These are phyloP conservation scores for Pyralis farinalis DNA, from an alignment of 2,888 invertebrate genomes.

Conservation along the genomic window DNA sequence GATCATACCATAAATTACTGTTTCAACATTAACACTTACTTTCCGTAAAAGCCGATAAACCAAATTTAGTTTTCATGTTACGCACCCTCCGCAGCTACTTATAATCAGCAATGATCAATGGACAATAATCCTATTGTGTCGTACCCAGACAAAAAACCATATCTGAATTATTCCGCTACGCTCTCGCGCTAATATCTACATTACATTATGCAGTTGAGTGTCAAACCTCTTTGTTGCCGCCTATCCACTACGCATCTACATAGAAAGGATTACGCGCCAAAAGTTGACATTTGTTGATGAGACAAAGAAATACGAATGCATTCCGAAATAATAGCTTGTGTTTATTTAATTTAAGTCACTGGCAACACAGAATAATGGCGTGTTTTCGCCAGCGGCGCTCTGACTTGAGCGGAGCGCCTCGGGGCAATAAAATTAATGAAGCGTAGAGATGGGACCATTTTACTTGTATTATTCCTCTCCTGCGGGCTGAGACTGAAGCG, in stretches of 20 bases:
- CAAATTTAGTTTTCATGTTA: slow-evolving; percentile 81
- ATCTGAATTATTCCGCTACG: slow-evolving; percentile 76
- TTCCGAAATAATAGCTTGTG: slow-evolving; percentile 67
- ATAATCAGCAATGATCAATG: slow-evolving; percentile 80
- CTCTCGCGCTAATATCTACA: slow-evolving; percentile 76
- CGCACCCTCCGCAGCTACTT: slow-evolving; percentile 75
- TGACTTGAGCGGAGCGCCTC: slow-evolving; percentile 70
- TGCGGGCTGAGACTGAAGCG: slow-evolving; percentile 79
- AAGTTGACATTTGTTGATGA: slow-evolving; percentile 73
- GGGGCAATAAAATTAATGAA: slow-evolving; percentile 81
- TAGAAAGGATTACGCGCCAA: slow-evolving; percentile 70
- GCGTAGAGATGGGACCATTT: slow-evolving; percentile 81
- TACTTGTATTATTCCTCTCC: slow-evolving; percentile 81
- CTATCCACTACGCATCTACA: slow-evolving; percentile 27
- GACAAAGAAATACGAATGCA: slow-evolving; percentile 63
- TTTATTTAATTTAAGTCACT: slow-evolving; percentile 78
- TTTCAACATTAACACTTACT: slow-evolving; percentile 78
- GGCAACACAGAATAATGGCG: slow-evolving; percentile 72
- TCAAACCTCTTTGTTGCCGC: slow-evolving; percentile 53
- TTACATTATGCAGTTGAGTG: slow-evolving; percentile 65
- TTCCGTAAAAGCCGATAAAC: slow-evolving; percentile 81
- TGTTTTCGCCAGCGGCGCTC: slow-evolving; percentile 71
- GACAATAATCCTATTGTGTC: slow-evolving; percentile 79
- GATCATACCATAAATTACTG: slow-evolving; percentile 70
- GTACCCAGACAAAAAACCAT: slow-evolving; percentile 74